Evolutionary conservation across 30 jellyfish, hydroid and myxozoan genomes (phyloP).

Genomic region (Mastigias papua): DNA sequence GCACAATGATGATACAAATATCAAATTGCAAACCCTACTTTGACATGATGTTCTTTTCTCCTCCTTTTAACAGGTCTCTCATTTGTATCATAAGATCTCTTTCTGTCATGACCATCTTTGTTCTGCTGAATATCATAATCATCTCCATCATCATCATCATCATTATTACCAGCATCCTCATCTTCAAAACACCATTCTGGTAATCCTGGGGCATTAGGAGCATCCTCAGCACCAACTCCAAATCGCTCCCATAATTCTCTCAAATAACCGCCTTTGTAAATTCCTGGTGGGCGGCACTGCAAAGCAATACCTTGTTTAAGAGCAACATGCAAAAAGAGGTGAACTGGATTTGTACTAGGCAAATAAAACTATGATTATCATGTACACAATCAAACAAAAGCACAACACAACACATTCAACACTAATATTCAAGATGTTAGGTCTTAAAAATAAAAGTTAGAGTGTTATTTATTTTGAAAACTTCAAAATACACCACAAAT

Average conservation of each 20-base stretch:
- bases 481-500: too few species aligned
- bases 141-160: conserved; percentile 71
- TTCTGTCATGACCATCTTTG: conserved; percentile 15
- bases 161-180: conserved; percentile 76
- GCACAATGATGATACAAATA: too few species aligned
- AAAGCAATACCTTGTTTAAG: background rate
- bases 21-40: too few species aligned
- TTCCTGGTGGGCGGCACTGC: conserved; percentile 98
- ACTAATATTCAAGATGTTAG: too few species aligned
- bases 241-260: conserved; percentile 74
- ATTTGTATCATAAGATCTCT: conserved; percentile 17
- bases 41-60: conserved; percentile 70
- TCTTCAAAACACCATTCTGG: conserved; percentile 98
- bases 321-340: too few species aligned
- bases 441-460: too few species aligned
- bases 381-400: too few species aligned
- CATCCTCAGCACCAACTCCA: conserved; percentile 86
- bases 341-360: too few species aligned
- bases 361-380: too few species aligned
- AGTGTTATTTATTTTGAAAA: too few species aligned
- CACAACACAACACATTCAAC: too few species aligned
- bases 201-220: conserved; percentile 84
- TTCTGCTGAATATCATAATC: conserved; percentile 2
- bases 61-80: conserved; percentile 66
- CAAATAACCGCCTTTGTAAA: conserved; percentile 81